A percentile compares a stretch with the other conserved stretches of the same genome.
These are phyloP conservation scores for Thripadectes ignobilis DNA, from an alignment of 2,797 vertebrate genomes.

Conservation along the genomic window DNA sequence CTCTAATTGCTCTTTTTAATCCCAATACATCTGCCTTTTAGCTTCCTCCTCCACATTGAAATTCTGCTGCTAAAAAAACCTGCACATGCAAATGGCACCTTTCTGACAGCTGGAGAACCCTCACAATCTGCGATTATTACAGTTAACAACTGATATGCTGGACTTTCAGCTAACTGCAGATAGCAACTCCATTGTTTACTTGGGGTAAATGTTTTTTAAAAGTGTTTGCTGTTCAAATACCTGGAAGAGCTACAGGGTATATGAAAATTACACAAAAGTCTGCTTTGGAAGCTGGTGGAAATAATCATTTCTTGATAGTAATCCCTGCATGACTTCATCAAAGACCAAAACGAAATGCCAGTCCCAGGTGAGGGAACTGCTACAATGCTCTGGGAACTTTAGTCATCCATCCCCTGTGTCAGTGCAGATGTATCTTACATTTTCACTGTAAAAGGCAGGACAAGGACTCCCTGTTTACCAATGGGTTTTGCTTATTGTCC, in stretches of 20 bases:
- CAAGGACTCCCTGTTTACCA: not conserved
- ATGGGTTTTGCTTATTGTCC: not conserved
- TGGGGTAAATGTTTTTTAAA: not conserved
- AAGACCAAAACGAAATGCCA: not conserved
- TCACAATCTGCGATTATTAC: not conserved
- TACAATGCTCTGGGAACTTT: not conserved
- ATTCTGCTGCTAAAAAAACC: constrained; percentile 36
- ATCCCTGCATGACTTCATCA: not conserved
- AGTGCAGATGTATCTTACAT: fast-evolving
- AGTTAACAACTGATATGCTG: not conserved
- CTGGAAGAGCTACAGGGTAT: not conserved
- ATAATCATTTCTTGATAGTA: not conserved
- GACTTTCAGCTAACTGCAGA: not conserved
- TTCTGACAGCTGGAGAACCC: constrained; percentile 13
- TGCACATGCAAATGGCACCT: constrained; percentile 36
- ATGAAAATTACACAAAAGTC: not conserved
- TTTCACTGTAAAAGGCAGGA: not conserved
- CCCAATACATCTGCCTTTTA: constrained; percentile 10
- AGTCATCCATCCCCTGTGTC: not conserved
- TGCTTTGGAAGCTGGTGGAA: not conserved
- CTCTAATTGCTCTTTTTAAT: constrained; percentile 46
- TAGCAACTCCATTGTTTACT: not conserved
- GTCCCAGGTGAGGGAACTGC: not conserved
- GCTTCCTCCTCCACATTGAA: constrained; percentile 32
- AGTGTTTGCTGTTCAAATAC: not conserved